phyloP scores from a whole-genome alignment of 2,888 invertebrate species.

The Aphidoletes aphidimyza region DNA sequence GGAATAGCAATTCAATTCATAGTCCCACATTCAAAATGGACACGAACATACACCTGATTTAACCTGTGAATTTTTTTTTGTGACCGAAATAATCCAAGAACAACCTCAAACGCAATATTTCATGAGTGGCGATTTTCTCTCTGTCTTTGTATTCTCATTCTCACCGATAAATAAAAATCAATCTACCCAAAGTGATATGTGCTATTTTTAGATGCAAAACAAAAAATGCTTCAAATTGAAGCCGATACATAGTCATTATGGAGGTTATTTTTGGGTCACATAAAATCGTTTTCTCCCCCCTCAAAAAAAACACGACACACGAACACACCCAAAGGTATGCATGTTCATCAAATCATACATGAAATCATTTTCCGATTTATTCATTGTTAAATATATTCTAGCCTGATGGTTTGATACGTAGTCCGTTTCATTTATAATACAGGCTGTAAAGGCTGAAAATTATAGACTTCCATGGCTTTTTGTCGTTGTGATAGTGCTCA shows the following conservation, averaged over 20 bases:
- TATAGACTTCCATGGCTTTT: neutral
- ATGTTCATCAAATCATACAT: too few relatives aligned
- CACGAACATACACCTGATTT: too few relatives aligned
- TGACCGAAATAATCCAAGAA: too few relatives aligned
- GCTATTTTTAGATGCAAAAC: conserved; percentile 27
- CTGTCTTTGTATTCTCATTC: too few relatives aligned
- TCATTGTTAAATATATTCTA: neutral
- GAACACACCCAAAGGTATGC: neutral
- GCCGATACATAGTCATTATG: conserved; percentile 5
- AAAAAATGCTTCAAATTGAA: conserved; percentile 26
- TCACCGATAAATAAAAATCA: conserved; percentile 4
- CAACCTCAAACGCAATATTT: neutral
- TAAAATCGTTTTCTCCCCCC: conserved; percentile 36
- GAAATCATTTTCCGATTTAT: conserved; percentile 13
- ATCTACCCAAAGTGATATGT: neutral
- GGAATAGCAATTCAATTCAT: too few relatives aligned
- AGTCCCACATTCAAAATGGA: too few relatives aligned
- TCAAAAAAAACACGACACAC: conserved; percentile 5
- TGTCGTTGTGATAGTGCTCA: neutral
- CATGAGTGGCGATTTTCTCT: neutral
- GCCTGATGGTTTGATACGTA: too few relatives aligned
- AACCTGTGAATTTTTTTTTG: too few relatives aligned
- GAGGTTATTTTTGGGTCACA: conserved; percentile 49
- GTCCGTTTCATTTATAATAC: too few relatives aligned
- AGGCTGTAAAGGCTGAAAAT: too few relatives aligned